Conservation (phyloP, 1,140 invertebrate species). For the Proctacanthus coquilletti region DNA sequence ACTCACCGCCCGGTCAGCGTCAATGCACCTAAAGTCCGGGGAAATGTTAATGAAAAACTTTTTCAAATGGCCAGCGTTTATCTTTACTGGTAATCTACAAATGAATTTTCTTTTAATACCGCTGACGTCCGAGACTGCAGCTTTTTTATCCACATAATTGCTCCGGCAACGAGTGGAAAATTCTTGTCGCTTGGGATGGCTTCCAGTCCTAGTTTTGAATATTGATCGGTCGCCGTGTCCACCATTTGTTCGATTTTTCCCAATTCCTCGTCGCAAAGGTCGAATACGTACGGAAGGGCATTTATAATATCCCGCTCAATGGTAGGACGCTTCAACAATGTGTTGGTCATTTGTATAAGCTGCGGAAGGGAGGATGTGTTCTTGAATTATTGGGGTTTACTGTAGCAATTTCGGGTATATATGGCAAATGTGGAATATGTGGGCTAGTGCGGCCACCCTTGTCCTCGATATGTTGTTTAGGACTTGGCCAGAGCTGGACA, state of each 20-base stretch:
- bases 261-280: conserved; percentile 16
- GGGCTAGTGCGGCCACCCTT: no score
- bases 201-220: conserved; percentile 14
- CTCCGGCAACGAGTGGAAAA: conserved; percentile 52
- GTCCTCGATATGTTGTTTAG: no score
- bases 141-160: conserved; percentile 49
- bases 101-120: conserved; percentile 32
- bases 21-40: conserved; percentile 34
- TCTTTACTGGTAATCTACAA: conserved; percentile 26
- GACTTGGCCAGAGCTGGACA: no score
- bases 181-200: conserved; percentile 38
- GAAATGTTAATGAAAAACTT: conserved; percentile 12
- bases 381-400: background rate
- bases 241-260: conserved; percentile 18
- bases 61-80: background rate
- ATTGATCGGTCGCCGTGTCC: conserved; percentile 12
- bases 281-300: conserved; percentile 19
- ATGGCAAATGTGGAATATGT: no score
- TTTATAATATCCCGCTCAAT: conserved; percentile 16
- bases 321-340: conserved; percentile 14
- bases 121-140: conserved; percentile 36
- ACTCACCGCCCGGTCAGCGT: conserved; percentile 12
- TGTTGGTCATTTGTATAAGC: conserved; percentile 20
- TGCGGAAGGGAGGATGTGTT: conserved; percentile 1
- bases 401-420: no score